These are phyloP conservation scores for Orthosia gracilis DNA, from an alignment of 2,888 invertebrate genomes.

Conservation along the genomic window DNA sequence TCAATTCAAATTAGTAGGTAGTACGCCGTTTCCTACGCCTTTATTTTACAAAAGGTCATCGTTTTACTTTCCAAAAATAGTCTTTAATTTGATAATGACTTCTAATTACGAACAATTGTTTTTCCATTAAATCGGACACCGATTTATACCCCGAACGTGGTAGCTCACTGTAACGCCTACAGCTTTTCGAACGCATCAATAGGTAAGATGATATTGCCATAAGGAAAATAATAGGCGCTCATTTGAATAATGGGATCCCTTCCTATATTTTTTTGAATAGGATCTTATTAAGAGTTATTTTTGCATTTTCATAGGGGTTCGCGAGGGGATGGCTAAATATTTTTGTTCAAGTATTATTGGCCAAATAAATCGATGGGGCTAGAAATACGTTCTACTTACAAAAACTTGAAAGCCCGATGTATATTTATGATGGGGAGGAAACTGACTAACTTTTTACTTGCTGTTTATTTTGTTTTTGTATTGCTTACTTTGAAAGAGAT, in stretches of 20 bases:
- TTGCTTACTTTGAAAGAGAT: background rate
- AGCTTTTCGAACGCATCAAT: conserved; percentile 38
- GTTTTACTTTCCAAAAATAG: conserved; percentile 6
- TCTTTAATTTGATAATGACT: conserved; percentile 20
- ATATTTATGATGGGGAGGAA: conserved; percentile 28
- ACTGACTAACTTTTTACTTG: conserved; percentile 26
- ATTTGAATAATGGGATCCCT: conserved; percentile 65
- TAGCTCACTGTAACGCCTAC: conserved; percentile 41
- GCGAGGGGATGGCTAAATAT: conserved; percentile 48
- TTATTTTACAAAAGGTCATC: conserved; percentile 8
- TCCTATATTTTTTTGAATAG: conserved; percentile 55
- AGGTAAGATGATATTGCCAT: conserved; percentile 61
- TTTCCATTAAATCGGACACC: conserved; percentile 13
- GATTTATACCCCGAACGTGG: conserved; percentile 29
- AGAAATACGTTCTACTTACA: conserved; percentile 15
- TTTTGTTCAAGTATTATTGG: conserved; percentile 45
- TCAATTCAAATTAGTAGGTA: background rate
- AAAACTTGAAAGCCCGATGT: conserved; percentile 22
- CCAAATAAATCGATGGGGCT: conserved; percentile 23
- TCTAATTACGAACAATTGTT: conserved; percentile 15
- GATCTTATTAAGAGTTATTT: conserved; percentile 60
- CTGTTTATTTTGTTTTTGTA: conserved; percentile 30
- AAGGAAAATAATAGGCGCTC: conserved; percentile 65
- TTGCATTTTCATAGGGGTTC: conserved; percentile 54
- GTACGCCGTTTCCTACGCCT: background rate